Base-by-base conservation (phyloP, 1,140 invertebrate species). In the Lucilia cuprina region DNA sequence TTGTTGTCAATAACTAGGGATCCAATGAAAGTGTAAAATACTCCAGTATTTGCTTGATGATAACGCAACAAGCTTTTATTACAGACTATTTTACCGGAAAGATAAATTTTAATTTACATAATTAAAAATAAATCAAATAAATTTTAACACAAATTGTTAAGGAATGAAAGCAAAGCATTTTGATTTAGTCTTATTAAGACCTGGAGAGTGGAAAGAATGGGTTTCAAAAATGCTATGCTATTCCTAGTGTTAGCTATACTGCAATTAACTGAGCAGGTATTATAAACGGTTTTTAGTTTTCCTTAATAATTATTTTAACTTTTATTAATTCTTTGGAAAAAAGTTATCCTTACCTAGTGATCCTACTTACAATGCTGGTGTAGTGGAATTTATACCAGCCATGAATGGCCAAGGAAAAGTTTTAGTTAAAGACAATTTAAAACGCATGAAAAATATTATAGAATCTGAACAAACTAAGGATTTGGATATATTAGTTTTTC, bases 401-500 rank as follows among this genome's bases (percentile, higher is more conserved):
- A 25, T 17, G 13, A 21, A 47, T n/a, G 86, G 83, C 7, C 80
- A 30, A 7, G 4, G 41, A 0, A 75, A 17, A 3, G 12, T 60
- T 0, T 70, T 25, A 9, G 25, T 84, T 1, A 30, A 0, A 0
- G 19, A 70, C 13, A 75, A 50, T 0, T 83, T 85, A 7, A 1
- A 14, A 1, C 84, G 84, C 3, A 88, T 86, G 35, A 82, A 86
- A 21, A 12, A 35, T 2, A 85, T 90, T 2, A 84, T 90, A 0
- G 70, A 85, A 10, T 87, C 87, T 17, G 9, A 80, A 9, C 80
- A 85, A 0, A 84, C 85, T 2, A 9, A 35, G 0, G 84, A 87
- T 84, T 93, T 93, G 0, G 94, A 97, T 85, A 96, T 97, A n/a
- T 91, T 97, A 5, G 95, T 97, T 13, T 97, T 97, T 88, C 96